phyloP scores from a whole-genome alignment of 64 coral and sea anemone species.

The Stichodactyla mertensii region DNA sequence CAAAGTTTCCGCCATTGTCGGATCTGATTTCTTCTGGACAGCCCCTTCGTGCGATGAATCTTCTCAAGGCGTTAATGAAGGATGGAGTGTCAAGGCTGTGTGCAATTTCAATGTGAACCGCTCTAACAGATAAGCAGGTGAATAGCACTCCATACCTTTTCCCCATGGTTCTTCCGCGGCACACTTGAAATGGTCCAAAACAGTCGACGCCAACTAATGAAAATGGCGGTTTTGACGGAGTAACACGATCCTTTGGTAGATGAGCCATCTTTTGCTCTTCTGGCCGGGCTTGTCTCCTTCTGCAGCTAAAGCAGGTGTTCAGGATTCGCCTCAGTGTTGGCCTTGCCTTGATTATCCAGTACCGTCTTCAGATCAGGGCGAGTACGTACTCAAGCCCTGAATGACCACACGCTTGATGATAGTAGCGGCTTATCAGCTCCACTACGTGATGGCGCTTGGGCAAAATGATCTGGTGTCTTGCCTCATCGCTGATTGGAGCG shows the following conservation, averaged over 20 bases:
- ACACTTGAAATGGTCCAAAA: conserved; percentile 22
- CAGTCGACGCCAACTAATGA: conserved; percentile 22
- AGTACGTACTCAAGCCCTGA: conserved; percentile 32
- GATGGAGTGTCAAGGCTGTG: conserved; percentile 16
- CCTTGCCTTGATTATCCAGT: conserved; percentile 29
- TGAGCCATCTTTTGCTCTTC: conserved; percentile 36
- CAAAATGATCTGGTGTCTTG: conserved; percentile 24
- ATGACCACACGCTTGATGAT: conserved; percentile 28
- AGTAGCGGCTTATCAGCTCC: conserved; percentile 8
- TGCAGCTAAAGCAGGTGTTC: conserved; percentile 28
- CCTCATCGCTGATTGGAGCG: neutral
- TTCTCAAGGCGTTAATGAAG: conserved; percentile 38
- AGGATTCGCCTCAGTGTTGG: conserved; percentile 9
- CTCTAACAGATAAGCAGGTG: conserved; percentile 11
- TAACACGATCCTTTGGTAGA: conserved; percentile 15
- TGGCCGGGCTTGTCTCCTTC: neutral
- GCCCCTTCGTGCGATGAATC: conserved; percentile 30
- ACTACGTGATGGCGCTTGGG: conserved; percentile 27
- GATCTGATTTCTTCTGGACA: neutral
- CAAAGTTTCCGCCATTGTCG: neutral
- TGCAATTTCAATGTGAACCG: conserved; percentile 36
- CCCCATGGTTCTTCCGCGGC: neutral
- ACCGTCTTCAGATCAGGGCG: conserved; percentile 18
- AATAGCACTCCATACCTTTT: conserved; percentile 26
- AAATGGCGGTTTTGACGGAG: conserved; percentile 25